Evolutionary conservation across 2,113 vertebrate genomes (phyloP), one percentile per base, ranked within the genome.

Genomic region (Leucopsar rothschildi): DNA sequence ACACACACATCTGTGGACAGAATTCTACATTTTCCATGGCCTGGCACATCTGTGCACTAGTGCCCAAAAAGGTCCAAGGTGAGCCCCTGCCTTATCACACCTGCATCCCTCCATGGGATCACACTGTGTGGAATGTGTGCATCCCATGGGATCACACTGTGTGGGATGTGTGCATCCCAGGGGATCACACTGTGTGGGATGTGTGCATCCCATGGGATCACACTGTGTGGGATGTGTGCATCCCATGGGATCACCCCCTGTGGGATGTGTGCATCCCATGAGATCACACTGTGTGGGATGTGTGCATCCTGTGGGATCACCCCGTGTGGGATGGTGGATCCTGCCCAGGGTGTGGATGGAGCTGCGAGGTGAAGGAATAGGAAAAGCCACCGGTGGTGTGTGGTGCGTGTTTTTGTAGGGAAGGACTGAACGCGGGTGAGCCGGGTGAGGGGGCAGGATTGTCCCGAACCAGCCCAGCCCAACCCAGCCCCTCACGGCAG

Each of bases 1-100:
- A 5, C 6, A 15, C 12, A 6, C 6, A 17, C 4, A 5, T 3
- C 9, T 27, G 1, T 0, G 57, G 15, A 2, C 21, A 15, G 69
- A 80, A 35, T 12, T 22, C 21, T 14, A 4, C 31, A 14, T 60
- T 15, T 5, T 2, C 68, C 10, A 0, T 1, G 10, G 56, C 61
- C 39, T 12, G 85, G 57, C 28, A 13, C 2, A 5, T 3, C 12
- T 4, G 40, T 4, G 44, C 53, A 6, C 4, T 1, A 1, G 18
- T 7, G 64, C 55, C 65, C 1, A 6, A 35, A n/a, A 12, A 44
- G 53, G 39, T 21, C 44, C 4, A 22, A 18, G 37, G 17, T 15
- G n/a, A 27, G 53, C 5, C 39, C 42, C 59, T 44, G 17, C 11
- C 12, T 42, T 12, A 7, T 4, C 47, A 27, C 35, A 35, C 27